Conservation (phyloP, 2,113 vertebrate species). For the Spermophilus dauricus region DNA sequence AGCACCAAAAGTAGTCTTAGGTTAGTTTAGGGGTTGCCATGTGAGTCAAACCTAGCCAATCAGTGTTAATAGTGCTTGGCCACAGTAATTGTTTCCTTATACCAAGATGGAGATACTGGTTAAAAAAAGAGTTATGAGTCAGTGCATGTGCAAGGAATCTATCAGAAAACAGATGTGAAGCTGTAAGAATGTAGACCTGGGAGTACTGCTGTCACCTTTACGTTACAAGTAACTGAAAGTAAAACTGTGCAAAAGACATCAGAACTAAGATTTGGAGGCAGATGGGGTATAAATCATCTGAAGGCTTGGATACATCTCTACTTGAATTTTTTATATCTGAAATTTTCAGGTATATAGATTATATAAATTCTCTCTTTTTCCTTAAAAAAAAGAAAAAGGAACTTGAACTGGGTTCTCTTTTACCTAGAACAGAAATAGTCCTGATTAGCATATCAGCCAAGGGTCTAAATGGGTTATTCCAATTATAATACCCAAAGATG, state of each 20-base stretch:
- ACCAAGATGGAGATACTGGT: neutral
- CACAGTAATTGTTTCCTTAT: neutral
- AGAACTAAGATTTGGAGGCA: neutral
- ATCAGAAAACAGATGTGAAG: neutral
- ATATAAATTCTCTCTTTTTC: neutral
- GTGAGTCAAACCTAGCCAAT: neutral
- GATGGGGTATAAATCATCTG: neutral
- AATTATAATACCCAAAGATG: neutral
- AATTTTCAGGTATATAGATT: neutral
- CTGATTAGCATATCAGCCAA: neutral
- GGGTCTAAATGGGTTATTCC: neutral
- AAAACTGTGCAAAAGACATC: neutral
- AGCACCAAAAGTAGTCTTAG: neutral
- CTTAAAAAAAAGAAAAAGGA: too few species aligned
- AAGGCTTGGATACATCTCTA: neutral
- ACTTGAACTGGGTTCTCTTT: conserved; percentile 27
- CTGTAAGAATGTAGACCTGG: too few species aligned
- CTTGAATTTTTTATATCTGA: neutral
- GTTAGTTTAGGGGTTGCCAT: neutral
- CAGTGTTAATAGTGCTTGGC: neutral
- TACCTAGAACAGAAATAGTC: conserved; percentile 8
- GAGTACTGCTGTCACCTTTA: neutral
- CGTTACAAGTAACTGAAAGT: neutral
- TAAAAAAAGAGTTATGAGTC: neutral
- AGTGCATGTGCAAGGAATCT: neutral